Evolutionary conservation across 92 coral and sea anemone species (phyloP).

Genomic region (Porites evermanni): DNA sequence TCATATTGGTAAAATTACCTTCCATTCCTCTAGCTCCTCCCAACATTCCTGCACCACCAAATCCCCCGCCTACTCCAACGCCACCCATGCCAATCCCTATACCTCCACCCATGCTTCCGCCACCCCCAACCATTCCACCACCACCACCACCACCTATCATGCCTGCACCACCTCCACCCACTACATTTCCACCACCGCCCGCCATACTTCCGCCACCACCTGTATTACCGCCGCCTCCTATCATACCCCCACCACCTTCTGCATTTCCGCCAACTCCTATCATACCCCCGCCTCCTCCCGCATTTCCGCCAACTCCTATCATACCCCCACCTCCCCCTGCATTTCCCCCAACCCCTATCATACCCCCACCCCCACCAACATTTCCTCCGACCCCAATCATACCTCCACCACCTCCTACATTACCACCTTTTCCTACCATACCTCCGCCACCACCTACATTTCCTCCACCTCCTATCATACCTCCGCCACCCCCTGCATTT

Average conservation of each 20-base stretch:
- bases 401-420: slow-evolving; percentile 12
- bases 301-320: background rate
- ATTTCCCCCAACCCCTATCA: background rate
- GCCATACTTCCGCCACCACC: slow-evolving; percentile 25
- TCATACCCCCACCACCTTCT: background rate
- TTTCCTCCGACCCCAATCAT: background rate
- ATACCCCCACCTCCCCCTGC: background rate
- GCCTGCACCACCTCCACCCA: slow-evolving; percentile 11
- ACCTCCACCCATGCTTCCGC: slow-evolving; percentile 39
- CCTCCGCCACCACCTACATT: slow-evolving; percentile 22
- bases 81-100: slow-evolving; percentile 18
- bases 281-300: slow-evolving; percentile 20
- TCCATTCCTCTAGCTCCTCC: slow-evolving; percentile 63
- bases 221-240: slow-evolving; percentile 18
- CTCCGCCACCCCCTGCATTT: slow-evolving; percentile 7
- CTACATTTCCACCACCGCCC: slow-evolving; percentile 18
- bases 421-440: background rate
- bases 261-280: background rate
- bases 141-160: slow-evolving; percentile 37
- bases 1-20: slow-evolving; percentile 10
- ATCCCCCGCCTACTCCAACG: slow-evolving; percentile 1
- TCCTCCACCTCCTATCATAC: background rate
- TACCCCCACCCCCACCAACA: slow-evolving; percentile 23
- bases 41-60: slow-evolving; percentile 35
- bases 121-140: slow-evolving; percentile 32